Conservation (phyloP, 1,140 invertebrate genomes). For the Philopotamus ludificatus region DNA sequence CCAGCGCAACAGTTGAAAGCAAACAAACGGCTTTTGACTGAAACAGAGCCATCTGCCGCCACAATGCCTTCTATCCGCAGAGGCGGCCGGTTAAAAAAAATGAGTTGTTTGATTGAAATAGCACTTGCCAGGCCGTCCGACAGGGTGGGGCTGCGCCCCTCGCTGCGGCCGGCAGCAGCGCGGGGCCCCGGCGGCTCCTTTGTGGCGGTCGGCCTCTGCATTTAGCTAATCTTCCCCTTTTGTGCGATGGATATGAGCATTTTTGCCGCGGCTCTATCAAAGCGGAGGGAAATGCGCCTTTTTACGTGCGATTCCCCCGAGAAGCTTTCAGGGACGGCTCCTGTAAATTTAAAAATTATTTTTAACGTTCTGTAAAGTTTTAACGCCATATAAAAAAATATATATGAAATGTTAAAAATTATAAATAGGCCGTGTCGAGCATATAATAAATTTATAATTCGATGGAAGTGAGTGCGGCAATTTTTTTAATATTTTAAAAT, state of each 20-base stretch:
- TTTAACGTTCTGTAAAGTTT: too few species aligned
- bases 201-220: slow-evolving; percentile 30
- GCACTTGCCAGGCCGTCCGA: background rate
- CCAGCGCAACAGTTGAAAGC: too few species aligned
- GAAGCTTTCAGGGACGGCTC: slow-evolving; percentile 16
- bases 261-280: slow-evolving; percentile 38
- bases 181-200: background rate
- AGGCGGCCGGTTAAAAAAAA: too few species aligned
- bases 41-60: too few species aligned
- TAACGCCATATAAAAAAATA: too few species aligned
- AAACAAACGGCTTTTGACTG: too few species aligned
- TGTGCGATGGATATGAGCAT: slow-evolving; percentile 39
- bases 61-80: too few species aligned
- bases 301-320: slow-evolving; percentile 24
- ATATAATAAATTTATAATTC: too few species aligned
- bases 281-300: slow-evolving; percentile 23
- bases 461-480: too few species aligned
- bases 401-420: too few species aligned
- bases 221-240: slow-evolving; percentile 39
- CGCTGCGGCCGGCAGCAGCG: slow-evolving; percentile 1
- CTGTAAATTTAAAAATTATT: slow-evolving; percentile 1
- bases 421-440: too few species aligned
- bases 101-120: slow-evolving; percentile 3
- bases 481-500: too few species aligned
- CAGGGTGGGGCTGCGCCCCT: background rate